These are phyloP conservation scores for Chrysodeixis includens DNA, from an alignment of 2,888 invertebrate species.

Conservation along the genomic window DNA sequence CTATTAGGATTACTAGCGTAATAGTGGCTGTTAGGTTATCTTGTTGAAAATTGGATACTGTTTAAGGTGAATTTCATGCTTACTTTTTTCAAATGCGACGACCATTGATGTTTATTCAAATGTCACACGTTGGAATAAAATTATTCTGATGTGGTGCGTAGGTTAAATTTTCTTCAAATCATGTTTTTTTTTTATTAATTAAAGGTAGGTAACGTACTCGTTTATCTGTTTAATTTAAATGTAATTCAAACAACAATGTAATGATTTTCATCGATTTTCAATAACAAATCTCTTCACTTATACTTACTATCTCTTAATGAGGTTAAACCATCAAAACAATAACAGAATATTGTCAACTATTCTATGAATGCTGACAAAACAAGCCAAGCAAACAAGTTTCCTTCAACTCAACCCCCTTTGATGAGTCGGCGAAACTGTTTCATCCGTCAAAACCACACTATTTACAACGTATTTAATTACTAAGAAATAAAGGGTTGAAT, in stretches of 20 bases:
- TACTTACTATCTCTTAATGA: background rate
- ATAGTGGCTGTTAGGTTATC: constrained; percentile 7
- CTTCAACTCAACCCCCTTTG: background rate
- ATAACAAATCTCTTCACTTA: background rate
- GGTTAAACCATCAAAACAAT: background rate
- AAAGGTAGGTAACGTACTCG: no score
- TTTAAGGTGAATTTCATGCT: no score
- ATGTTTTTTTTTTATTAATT: no score
- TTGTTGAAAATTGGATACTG: no score
- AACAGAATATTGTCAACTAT: background rate
- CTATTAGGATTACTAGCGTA: constrained; percentile 24
- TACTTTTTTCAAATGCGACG: no score
- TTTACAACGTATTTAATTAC: constrained; percentile 16
- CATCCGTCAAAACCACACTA: background rate
- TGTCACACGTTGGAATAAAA: no score
- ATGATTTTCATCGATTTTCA: background rate
- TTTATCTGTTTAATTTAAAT: no score
- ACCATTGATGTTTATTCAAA: no score
- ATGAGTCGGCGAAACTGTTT: background rate
- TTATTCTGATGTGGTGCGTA: no score
- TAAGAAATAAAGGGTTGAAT: constrained; percentile 15
- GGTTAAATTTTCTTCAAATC: no score
- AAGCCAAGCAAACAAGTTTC: constrained; percentile 1
- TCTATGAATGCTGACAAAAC: constrained; percentile 2
- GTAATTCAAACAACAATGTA: no score